These are phyloP conservation scores for Hyperopisus bebe DNA, from an alignment of 2,113 vertebrate species.

Conservation along the genomic window DNA sequence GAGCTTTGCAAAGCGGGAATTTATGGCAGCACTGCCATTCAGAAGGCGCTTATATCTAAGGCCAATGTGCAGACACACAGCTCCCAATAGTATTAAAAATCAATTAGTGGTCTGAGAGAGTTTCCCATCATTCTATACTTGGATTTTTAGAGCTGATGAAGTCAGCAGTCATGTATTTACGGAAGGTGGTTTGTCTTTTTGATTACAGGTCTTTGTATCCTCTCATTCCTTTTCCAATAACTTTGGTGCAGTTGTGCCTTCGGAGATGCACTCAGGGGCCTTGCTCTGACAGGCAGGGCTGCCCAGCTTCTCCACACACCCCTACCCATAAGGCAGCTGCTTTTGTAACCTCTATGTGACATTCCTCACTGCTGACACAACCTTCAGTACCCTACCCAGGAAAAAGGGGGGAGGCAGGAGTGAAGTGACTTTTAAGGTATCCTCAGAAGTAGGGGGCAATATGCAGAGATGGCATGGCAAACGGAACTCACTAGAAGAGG, in stretches of 20 bases:
- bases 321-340: constrained; percentile 48
- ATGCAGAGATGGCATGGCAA: background rate
- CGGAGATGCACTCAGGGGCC: background rate
- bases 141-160: background rate
- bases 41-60: background rate
- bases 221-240: background rate
- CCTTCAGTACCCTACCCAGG: constrained; percentile 19
- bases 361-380: constrained; percentile 60
- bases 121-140: background rate
- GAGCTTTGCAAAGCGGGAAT: background rate
- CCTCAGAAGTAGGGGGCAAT: background rate
- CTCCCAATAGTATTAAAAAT: background rate
- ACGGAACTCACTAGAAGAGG: background rate
- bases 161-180: background rate
- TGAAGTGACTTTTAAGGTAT: background rate
- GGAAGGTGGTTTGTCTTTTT: background rate
- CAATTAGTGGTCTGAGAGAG: background rate
- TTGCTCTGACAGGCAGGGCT: constrained; percentile 31
- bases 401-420: constrained; percentile 16
- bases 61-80: background rate
- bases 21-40: background rate
- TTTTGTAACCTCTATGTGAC: constrained; percentile 49
- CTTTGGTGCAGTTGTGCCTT: background rate
- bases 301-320: constrained; percentile 15
- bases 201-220: background rate